A percentile compares a stretch with the other conserved stretches of the same genome.
These are phyloP conservation scores for Sebastes taczanowskii DNA, from an alignment of 2,797 vertebrate species.

Conservation along the genomic window DNA sequence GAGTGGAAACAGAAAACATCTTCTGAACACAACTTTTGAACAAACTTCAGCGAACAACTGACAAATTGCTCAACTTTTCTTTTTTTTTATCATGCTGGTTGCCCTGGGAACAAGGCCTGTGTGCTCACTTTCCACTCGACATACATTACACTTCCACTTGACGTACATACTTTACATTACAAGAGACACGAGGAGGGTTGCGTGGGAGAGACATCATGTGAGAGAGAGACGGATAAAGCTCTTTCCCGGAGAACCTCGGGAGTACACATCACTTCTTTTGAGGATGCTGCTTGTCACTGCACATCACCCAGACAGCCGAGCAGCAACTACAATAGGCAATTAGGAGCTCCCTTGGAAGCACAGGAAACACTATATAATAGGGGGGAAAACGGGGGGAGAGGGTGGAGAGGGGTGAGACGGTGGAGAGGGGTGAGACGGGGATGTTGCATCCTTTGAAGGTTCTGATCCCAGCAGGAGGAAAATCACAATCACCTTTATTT, in stretches of 20 bases:
- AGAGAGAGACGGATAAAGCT: conserved; percentile 36
- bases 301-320: conserved; percentile 52
- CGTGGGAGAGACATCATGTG: conserved; percentile 33
- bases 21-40: neutral
- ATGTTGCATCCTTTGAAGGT: conserved; percentile 28
- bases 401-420: neutral
- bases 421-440: neutral
- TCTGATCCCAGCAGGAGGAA: conserved; percentile 19
- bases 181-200: neutral
- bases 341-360: conserved; percentile 53
- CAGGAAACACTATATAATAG: conserved; percentile 27
- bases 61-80: neutral
- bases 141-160: conserved; percentile 42
- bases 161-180: conserved; percentile 35
- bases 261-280: conserved; percentile 36
- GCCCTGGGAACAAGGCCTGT: neutral
- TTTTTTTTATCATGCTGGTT: neutral
- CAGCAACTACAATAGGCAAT: conserved; percentile 61
- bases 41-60: neutral
- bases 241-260: conserved; percentile 17
- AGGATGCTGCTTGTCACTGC: conserved; percentile 53
- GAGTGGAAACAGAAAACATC: conserved; percentile 29
- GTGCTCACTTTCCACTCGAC: conserved; percentile 36
- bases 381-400: neutral
- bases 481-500: conserved; percentile 51